Base-by-base conservation (phyloP, 2,113 vertebrate species). In the Setophaga petechia region DNA sequence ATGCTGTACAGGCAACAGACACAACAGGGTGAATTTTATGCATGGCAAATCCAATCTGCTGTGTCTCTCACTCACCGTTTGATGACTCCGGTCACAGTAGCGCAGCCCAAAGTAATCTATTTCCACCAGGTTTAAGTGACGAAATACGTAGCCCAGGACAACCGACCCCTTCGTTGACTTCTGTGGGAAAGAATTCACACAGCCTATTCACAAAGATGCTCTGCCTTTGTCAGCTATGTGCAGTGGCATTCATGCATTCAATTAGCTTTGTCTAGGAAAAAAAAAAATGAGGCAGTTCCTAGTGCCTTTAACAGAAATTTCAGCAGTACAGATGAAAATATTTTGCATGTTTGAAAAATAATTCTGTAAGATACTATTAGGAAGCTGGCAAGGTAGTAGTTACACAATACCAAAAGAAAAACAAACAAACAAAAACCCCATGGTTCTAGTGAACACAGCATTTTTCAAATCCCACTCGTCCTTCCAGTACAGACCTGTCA, bases 21-120 rank as follows among this genome's bases (percentile, higher is more conserved):
- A 82, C 11, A 84, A 86, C 2, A 65, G 12, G 41, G 22, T 55
- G 54, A 69, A 84, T 66, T 81, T 95, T 89, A 94, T 37, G 79
- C 18, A 30, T 7, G 35, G 65, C 68, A 96, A 93, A 82, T 63
- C 41, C 73, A 77, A 27, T 61, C 41, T 31, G 11, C 46, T 9
- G 2, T 63, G 44, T 77, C 44, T 66, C 62, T 80, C 84, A 98
- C 98, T 99, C 94, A 99, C 99, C 55, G 98, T 99, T 95, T 99
- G 99, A 97, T 99, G 99, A 94, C 96, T 98, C 96, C 96, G 97
- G 96, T 99, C 98, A 94, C 99, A 99, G 97, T 99, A 99, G 81
- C 98, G 99, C 93, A 99, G 97, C 66, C 99, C 99, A 82, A 99
- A 99, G 97, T 99, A 99, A 96, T 99, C 98, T 44, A 98, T 98